These are phyloP conservation scores for Chrysocyon brachyurus DNA, from an alignment of 2,797 vertebrate genomes.

Conservation along the genomic window DNA sequence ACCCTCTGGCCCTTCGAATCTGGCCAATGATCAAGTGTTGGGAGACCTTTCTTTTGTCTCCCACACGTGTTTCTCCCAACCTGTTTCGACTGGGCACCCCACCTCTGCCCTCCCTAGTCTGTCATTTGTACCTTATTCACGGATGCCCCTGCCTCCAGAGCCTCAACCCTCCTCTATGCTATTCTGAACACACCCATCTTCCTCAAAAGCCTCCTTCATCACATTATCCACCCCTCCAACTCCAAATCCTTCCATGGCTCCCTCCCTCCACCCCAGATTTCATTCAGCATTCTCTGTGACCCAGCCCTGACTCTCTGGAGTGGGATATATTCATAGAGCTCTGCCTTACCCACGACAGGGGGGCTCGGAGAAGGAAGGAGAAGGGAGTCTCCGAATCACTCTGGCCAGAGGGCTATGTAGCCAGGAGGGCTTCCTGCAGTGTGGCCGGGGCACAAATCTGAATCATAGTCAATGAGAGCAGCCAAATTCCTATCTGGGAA, in stretches of 20 bases:
- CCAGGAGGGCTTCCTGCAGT: background rate
- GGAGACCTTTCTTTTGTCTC: background rate
- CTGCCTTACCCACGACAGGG: background rate
- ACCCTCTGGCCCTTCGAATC: background rate
- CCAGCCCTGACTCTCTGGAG: background rate
- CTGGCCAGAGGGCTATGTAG: background rate
- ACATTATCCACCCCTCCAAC: too few relatives aligned
- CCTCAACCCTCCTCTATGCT: background rate
- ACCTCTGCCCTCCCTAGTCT: background rate
- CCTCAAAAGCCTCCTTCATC: background rate
- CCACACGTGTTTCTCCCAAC: background rate
- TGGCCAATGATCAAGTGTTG: too few relatives aligned
- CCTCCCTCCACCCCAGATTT: background rate
- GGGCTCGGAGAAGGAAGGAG: background rate
- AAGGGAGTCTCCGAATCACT: background rate
- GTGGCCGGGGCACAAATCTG: constrained; percentile 67
- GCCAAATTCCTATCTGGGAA: constrained; percentile 83
- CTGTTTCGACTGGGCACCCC: background rate
- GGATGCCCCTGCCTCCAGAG: background rate
- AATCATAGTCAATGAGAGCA: constrained; percentile 75
- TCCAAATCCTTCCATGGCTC: background rate
- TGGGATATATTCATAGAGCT: background rate
- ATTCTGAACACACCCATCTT: too few relatives aligned
- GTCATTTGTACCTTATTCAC: background rate
- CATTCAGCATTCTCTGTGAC: background rate